A percentile compares a stretch with the other conserved stretches of the same genome.
Conservation (phyloP, 2,113 vertebrate species). For the Todiramphus chloris region DNA sequence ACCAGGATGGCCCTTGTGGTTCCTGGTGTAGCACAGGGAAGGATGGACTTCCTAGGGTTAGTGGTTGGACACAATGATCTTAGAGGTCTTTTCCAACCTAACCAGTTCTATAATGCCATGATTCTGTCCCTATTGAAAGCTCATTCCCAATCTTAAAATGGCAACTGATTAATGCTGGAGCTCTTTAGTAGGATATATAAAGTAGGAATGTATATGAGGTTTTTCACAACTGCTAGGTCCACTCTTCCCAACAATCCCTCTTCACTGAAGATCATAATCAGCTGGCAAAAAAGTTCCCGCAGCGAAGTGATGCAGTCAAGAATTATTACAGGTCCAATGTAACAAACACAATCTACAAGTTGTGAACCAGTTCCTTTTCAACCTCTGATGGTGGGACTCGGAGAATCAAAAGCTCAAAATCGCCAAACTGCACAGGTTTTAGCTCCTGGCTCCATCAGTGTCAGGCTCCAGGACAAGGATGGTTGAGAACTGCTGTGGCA, state of each 20-base stretch:
- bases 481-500: background rate
- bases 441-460: background rate
- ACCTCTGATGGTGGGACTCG: background rate
- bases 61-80: no score
- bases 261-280: background rate
- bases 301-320: background rate
- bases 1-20: no score
- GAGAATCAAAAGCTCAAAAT: background rate
- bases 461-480: background rate
- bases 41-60: no score
- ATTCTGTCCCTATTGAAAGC: background rate
- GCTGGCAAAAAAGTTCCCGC: background rate
- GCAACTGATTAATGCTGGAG: background rate
- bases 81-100: no score
- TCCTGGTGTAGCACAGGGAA: no score
- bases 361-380: background rate
- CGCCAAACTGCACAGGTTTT: fast-evolving
- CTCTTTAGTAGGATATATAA: background rate
- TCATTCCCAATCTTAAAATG: background rate
- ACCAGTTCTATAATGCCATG: no score
- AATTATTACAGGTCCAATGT: background rate
- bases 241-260: background rate
- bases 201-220: background rate
- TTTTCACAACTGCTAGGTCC: background rate
- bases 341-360: background rate